Base-by-base conservation (phyloP, 1,140 invertebrate genomes). In the Schlechtendalia chinensis region DNA sequence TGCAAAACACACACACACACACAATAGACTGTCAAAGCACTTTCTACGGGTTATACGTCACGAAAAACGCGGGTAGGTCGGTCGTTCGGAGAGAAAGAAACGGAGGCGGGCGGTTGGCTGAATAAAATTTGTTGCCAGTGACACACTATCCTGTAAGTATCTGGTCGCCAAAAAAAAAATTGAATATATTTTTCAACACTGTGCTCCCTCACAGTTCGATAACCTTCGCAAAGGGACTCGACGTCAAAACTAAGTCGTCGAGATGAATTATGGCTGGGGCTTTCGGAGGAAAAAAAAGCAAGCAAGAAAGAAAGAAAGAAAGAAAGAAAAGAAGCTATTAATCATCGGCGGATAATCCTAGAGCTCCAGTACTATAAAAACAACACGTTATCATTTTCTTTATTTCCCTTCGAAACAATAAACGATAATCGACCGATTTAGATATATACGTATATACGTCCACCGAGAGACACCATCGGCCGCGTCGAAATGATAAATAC, bases 321-420 rank as follows among this genome's bases (percentile, higher is more conserved):
- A 24, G 22, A 50, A 61, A 63, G 75, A 79, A 63, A 77, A 61
- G 75, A 6, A 63, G 58, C 75, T 79, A 79, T 79, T 79, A 79
- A 79, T 79, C 75, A 79, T 79, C 75, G n/a, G 22, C 47, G 58
- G 56, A 79, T 79, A 79, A 79, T 79, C 75, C 75, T 58, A 39
- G 58, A 59, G 39, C 39, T 56, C 32, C 74, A 59, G 58, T 79
- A 53, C 75, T 61, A 79, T 79, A 63, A 79, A 79, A 79, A 79
- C 75, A 63, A 79, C 75, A 39, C 56, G 75, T 61, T 79, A 79
- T 79, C 58, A 79, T 79, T 61, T 63, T 79, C 39, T 79, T 79
- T 79, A 59, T 79, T 50, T 63, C 56, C 39, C 58, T 79, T 79
- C 56, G n/a, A 79, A 77, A 79, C 75, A 63, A 79, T 79, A 79